A percentile compares a stretch with the other conserved stretches of the same genome.
These are phyloP conservation scores for Megalurothrips usitatus DNA, from an alignment of 2,888 invertebrate genomes.

Conservation along the genomic window DNA sequence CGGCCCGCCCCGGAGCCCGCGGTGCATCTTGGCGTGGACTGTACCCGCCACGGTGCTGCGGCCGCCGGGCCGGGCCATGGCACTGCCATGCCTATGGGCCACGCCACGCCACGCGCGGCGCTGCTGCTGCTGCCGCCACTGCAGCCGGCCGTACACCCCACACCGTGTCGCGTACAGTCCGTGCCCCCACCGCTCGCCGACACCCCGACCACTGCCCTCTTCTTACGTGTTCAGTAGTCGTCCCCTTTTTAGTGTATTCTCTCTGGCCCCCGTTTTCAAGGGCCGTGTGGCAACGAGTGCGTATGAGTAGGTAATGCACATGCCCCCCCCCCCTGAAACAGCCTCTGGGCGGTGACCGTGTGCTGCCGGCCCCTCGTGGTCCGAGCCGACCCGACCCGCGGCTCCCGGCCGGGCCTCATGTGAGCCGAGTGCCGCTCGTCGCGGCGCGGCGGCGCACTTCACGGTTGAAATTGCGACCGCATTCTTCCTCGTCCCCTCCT, in stretches of 20 bases:
- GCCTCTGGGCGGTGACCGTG: not conserved
- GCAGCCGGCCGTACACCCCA: not conserved
- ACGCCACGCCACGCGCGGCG: not conserved
- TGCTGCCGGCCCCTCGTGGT: not conserved
- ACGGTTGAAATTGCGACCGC: conserved; percentile 18
- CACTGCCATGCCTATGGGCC: not conserved
- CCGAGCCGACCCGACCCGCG: not conserved
- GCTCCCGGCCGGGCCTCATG: not conserved
- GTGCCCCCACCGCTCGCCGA: not conserved
- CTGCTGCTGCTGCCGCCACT: not conserved
- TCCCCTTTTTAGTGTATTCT: too few species aligned
- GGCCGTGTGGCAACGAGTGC: too few species aligned
- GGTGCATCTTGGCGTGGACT: not conserved
- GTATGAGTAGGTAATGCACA: too few species aligned
- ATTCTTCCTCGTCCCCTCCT: conserved; percentile 29
- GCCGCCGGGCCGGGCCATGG: not conserved
- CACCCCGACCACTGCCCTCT: not conserved
- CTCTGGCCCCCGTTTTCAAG: too few species aligned
- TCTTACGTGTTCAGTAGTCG: too few species aligned
- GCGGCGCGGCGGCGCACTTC: not conserved
- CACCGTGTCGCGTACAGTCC: conserved; percentile 1
- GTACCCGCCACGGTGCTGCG: conserved; percentile 8
- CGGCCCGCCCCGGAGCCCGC: not conserved
- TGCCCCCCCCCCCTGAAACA: too few species aligned
- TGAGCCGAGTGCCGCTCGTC: not conserved